Evolutionary conservation across 2,888 invertebrate genomes (phyloP).

Genomic region (Acleris cristana): DNA sequence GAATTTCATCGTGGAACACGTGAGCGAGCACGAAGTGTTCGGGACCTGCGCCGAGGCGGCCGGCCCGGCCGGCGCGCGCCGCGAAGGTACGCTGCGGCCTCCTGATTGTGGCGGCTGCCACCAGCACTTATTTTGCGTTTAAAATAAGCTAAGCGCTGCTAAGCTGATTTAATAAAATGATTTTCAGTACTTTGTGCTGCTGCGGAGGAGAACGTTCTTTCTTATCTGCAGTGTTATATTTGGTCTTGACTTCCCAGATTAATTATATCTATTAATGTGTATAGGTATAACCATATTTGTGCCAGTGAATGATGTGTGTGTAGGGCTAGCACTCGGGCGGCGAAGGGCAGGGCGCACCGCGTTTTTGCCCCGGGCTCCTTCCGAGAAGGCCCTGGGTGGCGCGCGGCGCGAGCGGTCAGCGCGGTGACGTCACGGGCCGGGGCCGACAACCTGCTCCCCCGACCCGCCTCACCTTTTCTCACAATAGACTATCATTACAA

Average conservation of each 20-base stretch:
- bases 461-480: conserved; percentile 54
- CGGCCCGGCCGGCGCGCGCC: conserved; percentile 57
- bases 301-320: not conserved
- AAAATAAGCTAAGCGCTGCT: conserved; percentile 64
- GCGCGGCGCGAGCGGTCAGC: conserved; percentile 76
- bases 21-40: conserved; percentile 52
- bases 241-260: conserved; percentile 17
- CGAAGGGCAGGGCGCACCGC: conserved; percentile 53
- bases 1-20: conserved; percentile 67
- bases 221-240: conserved; percentile 18
- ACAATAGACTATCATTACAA: conserved; percentile 43
- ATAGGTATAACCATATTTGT: conserved; percentile 16
- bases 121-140: conserved; percentile 71
- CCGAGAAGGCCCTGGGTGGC: conserved; percentile 81
- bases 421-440: conserved; percentile 80
- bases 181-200: conserved; percentile 39
- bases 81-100: conserved; percentile 63
- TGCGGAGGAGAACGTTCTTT: conserved; percentile 33
- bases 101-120: conserved; percentile 63
- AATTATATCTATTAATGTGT: not conserved
- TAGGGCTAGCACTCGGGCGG: conserved; percentile 32
- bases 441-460: conserved; percentile 77
- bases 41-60: conserved; percentile 71
- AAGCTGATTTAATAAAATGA: conserved; percentile 64
- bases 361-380: conserved; percentile 72